A percentile compares a stretch with the other conserved stretches of the same genome.
Evolutionary conservation across 2,113 vertebrate genomes (phyloP).

Genomic region (Ramphastos sulfuratus): DNA sequence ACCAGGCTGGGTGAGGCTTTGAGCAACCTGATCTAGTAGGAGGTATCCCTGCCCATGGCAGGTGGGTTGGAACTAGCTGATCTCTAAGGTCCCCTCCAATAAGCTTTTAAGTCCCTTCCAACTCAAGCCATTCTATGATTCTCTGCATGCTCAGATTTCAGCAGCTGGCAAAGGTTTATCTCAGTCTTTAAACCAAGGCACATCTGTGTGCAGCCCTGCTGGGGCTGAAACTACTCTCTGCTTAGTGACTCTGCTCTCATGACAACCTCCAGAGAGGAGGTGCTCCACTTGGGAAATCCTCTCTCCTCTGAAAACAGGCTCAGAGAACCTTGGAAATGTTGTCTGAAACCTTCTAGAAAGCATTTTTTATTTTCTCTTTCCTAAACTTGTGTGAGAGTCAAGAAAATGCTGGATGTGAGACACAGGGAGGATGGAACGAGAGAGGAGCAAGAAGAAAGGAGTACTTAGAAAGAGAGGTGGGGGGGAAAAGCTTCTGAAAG

Average conservation of each 20-base stretch:
- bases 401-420: neutral
- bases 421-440: neutral
- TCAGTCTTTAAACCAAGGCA: neutral
- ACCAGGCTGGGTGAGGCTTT: no score
- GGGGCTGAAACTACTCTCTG: neutral
- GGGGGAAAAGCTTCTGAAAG: neutral
- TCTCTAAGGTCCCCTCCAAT: no score
- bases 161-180: neutral
- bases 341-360: neutral
- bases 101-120: no score
- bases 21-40: no score
- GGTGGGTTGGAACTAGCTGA: no score
- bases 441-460: neutral
- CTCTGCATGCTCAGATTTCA: neutral
- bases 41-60: no score
- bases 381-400: neutral
- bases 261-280: neutral
- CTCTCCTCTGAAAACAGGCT: neutral
- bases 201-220: neutral
- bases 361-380: neutral
- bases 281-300: neutral
- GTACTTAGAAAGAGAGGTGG: slow-evolving; percentile 20
- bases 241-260: neutral
- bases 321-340: neutral
- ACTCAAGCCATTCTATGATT: no score